These are phyloP conservation scores for Euleptes europaea DNA, from an alignment of 2,113 vertebrate genomes.

Conservation along the genomic window DNA sequence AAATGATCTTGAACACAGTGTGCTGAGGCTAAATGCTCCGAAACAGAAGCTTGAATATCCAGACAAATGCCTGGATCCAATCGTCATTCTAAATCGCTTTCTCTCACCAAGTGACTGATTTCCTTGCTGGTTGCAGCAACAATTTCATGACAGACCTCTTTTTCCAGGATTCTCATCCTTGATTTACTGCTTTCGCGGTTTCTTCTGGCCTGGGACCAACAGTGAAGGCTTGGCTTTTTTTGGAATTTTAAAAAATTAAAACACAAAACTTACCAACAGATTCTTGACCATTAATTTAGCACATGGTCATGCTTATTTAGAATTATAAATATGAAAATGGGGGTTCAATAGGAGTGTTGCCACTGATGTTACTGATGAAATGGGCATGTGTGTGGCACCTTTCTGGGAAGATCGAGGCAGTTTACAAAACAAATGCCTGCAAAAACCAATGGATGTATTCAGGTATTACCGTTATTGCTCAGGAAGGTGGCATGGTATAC, in stretches of 20 bases:
- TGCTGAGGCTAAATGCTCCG: constrained; percentile 3
- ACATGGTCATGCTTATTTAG: no score
- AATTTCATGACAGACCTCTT: neutral
- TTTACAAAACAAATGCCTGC: no score
- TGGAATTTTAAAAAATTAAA: neutral
- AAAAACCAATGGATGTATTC: no score
- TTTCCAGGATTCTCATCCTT: neutral
- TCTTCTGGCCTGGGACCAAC: neutral
- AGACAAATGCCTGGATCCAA: neutral
- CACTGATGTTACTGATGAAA: no score
- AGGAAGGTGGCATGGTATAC: no score
- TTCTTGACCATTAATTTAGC: neutral
- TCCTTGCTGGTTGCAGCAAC: neutral
- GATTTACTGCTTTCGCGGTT: neutral
- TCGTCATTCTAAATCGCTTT: constrained; percentile 20
- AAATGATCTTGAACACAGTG: neutral
- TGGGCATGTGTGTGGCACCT: no score
- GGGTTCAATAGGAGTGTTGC: no score
- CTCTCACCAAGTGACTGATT: neutral
- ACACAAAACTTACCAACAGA: neutral
- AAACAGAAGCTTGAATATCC: constrained; percentile 19
- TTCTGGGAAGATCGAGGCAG: no score
- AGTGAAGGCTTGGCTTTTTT: neutral
- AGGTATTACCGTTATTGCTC: no score
- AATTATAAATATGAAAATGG: no score